Evolutionary conservation across 2,888 invertebrate genomes (phyloP), one percentile per base, ranked within the genome.

Genomic region (Acanthosepion lycidas): DNA sequence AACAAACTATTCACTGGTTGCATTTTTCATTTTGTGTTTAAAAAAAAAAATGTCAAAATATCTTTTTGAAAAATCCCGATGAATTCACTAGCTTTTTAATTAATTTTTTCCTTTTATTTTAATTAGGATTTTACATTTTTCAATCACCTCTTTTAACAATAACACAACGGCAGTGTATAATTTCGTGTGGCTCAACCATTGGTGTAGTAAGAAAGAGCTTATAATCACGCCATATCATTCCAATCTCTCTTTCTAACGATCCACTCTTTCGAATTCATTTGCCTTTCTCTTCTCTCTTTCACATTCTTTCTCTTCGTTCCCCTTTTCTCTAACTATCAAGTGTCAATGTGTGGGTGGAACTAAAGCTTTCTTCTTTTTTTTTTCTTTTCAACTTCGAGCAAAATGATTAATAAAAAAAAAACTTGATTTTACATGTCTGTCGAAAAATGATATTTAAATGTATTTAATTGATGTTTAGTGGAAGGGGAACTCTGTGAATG

Each of bases 261-360:
- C n/a, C 49, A 33, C 93, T 93, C 93, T 93, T 28, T 93, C 28
- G 12, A n/a, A 53, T 49, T 93, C 42, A 92, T n/a, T 93, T 53
- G 28, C 53, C 93, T 93, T 53, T 51, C 93, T 93, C n/a, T 78
- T 78, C n/a, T n/a, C 78, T n/a, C n/a, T n/a, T 78, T 78, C 42
- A 42, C 42, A 78, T 78, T 78, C 28, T n/a, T 92, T 26, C 49
- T 92, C 92, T 26, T 48, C 92, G 15, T 33, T 33, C 78, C n/a
- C 78, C 78, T n/a, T 28, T 55, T 55, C 55, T 55, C 91, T n/a
- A 91, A n/a, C n/a, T 33, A 28, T 33, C 42, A 92, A 92, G 42
- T 93, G n/a, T 78, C 78, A 78, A 78, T 78, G 78, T 78, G 78
- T 78, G 78, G 78, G 78, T 78, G 78, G 78, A 12, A 59, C 59